Evolutionary conservation across 2,797 vertebrate species (phyloP).

Genomic region (Petrocephalus sullivani): DNA sequence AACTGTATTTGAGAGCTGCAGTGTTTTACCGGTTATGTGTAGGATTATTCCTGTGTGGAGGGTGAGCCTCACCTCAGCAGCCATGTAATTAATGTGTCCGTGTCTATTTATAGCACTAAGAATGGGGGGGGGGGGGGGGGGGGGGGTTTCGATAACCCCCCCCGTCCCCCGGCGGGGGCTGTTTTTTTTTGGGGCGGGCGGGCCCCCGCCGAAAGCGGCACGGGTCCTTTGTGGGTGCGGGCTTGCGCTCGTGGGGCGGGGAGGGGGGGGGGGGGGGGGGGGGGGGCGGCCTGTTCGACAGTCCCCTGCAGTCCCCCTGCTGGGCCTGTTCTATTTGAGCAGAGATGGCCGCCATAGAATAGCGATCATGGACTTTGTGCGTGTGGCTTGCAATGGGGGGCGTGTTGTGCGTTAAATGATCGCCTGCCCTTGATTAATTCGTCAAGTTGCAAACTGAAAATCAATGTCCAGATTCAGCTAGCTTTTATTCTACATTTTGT

Average conservation of each 20-base stretch:
- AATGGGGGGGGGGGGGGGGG: conserved; percentile 30
- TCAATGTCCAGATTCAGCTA: not conserved
- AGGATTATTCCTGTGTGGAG: not conserved
- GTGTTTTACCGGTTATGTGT: not conserved
- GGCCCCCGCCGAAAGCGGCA: too few relatives aligned
- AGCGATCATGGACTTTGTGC: not conserved
- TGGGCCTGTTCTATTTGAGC: conserved; percentile 10
- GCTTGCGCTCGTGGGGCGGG: conserved; percentile 57
- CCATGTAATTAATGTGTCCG: not conserved
- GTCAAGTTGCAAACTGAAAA: not conserved
- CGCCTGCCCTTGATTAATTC: not conserved
- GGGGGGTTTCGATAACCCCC: too few relatives aligned
- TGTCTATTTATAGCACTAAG: not conserved
- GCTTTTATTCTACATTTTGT: not conserved
- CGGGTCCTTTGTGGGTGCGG: too few relatives aligned
- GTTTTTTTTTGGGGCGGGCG: too few relatives aligned
- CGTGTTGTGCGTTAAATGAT: not conserved
- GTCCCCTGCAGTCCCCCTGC: not conserved
- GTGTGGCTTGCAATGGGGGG: not conserved
- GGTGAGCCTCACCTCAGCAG: not conserved
- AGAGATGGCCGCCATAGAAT: conserved; percentile 23
- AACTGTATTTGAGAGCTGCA: not conserved
- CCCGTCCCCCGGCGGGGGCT: too few relatives aligned
- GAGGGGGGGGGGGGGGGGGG: conserved; percentile 19
- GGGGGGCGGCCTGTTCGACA: conserved; percentile 23